Evolutionary conservation across 92 coral and sea anemone species (phyloP), one percentile per base, ranked within the genome.

Genomic region (Palythoa grandiflora): DNA sequence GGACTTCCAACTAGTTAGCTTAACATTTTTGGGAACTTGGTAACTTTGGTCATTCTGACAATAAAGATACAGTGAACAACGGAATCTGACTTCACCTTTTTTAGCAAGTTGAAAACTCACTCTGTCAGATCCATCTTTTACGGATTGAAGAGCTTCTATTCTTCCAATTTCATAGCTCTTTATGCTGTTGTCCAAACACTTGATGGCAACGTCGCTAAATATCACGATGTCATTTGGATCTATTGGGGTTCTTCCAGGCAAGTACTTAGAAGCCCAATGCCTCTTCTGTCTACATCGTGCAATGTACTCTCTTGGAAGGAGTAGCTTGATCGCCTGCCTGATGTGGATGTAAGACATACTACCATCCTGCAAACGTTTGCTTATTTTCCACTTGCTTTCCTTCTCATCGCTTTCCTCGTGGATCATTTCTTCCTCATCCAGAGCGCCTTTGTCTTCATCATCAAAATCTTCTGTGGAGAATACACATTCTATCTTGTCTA

Each of bases 221-320:
- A 84, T 92, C 4, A 87, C 78, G 13, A 90, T 66, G 84, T 93
- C 86, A 50, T 88, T 90, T 21, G 91, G 88, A 63, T 90, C 85
- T 6, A 93, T n/a, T 1, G 91, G 95, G 20, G 68, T 88, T 57
- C 84, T 88, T 16, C 95, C 88, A 11, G 93, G 93, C 12, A 90
- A 89, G 77, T 78, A 83, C 40, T 89, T 89, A n/a, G 92, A 54
- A 14, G 92, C 94, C 90, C 85, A 87, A 40, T 86, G 92, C 68
- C 90, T 38, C 61, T 92, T 86, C 57, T 80, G 85, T 38, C 71
- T 83, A 28, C 92, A 84, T 57, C 92, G 80, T n/a, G 93, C 75
- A 8, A 87, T 90, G 55, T 87, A 65, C 73, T 90, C 90, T 13
- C 88, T 50, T 51, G 90, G 88, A 28, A 87, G 38, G 44, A 90